Base-by-base conservation (phyloP, 92 coral and sea anemone genomes). In the Chrysogorgia sp. region DNA sequence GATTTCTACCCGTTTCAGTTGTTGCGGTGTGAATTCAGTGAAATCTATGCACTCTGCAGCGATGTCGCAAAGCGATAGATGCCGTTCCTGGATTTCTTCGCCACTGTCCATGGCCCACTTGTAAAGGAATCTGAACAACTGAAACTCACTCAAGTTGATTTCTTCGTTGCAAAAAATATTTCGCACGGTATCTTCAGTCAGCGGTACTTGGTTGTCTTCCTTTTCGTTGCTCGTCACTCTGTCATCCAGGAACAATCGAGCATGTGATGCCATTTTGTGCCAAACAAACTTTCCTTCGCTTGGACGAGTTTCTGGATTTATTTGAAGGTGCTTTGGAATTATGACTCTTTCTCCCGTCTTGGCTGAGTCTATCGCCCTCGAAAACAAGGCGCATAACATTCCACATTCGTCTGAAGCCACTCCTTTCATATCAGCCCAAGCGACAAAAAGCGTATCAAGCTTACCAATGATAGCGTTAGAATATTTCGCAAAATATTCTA, bases 281-380 rank as follows among this genome's bases (percentile, higher is more conserved):
- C 97, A 92, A 58, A 92, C 90, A 67, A 84, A 92, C 52, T 86
- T 76, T 60, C 48, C 81, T 6, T 50, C 65, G 56, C 34, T 49
- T 34, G 40, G 33, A 23, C 53, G 24, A 43, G 82, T 78, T 5
- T 10, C 47, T 10, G 89, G 78, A 2, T 62, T 82, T 14, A 56
- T 13, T 43, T 13, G 34, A 23, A 84, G 82, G 34, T 81, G 34
- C 8, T 40, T 35, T 28, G 94, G 87, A 71, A 90, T 83, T 52
- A 49, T 20, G 2, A 92, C 89, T 70, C 75, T 71, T 74, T 92
- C 94, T 33, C 97, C 97, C 3, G 97, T 90, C 74, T 92, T 92
- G 24, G 97, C 94, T 21, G 97, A 86, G 62, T 92, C 97, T 32
- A 92, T 87, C 10, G 91, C 97, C 12, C 92, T 86, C 52, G 97